These are phyloP conservation scores for Parelbella ahira DNA, from an alignment of 2,888 invertebrate genomes.

Conservation along the genomic window DNA sequence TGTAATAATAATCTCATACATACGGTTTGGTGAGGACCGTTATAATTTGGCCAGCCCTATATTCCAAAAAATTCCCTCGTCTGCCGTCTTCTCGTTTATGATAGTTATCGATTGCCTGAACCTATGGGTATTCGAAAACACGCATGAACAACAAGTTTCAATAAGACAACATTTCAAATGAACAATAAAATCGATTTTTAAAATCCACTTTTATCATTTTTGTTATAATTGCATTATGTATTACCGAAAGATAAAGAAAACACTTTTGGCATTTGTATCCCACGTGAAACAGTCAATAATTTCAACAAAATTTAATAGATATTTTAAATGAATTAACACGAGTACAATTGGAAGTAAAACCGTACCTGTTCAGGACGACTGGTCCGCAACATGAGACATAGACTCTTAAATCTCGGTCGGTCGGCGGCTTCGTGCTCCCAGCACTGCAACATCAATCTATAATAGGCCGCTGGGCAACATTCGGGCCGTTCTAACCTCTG, in stretches of 20 bases:
- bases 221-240: too few species aligned
- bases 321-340: too few species aligned
- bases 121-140: too few species aligned
- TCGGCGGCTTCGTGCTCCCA: constrained; percentile 96
- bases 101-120: constrained; percentile 86
- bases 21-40: constrained; percentile 86
- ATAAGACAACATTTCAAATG: too few species aligned
- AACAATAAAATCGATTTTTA: too few species aligned
- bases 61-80: constrained; percentile 87
- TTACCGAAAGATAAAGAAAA: too few species aligned
- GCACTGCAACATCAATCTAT: constrained; percentile 94
- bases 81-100: constrained; percentile 62
- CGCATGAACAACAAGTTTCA: too few species aligned
- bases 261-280: too few species aligned
- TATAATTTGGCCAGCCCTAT: constrained; percentile 93
- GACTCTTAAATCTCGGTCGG: constrained; percentile 94
- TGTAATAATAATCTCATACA: constrained; percentile 35
- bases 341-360: too few species aligned
- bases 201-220: too few species aligned
- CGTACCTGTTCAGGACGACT: constrained; percentile 94
- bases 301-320: too few species aligned
- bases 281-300: too few species aligned
- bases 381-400: constrained; percentile 88
- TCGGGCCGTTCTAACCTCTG: constrained; percentile 95
- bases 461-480: constrained; percentile 96